phyloP scores from a whole-genome alignment of 2,113 vertebrate species.

The Corvus hawaiiensis region DNA sequence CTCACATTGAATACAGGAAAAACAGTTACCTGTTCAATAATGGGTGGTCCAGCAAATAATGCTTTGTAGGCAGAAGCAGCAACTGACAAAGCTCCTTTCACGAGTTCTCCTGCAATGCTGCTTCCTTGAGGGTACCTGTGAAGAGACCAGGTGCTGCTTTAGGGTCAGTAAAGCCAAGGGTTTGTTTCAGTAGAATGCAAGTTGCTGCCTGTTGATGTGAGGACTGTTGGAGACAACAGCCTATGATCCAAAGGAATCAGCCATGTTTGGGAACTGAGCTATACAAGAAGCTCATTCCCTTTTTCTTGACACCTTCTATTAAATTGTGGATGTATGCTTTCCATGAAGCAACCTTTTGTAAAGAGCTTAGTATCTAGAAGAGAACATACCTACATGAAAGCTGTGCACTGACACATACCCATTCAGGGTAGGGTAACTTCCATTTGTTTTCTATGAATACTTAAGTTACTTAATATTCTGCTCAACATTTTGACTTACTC shows the following conservation, averaged over 20 bases:
- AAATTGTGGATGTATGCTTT: neutral
- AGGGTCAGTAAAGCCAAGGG: neutral
- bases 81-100: conserved; percentile 96
- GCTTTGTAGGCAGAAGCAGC: conserved; percentile 97
- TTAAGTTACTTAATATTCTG: neutral
- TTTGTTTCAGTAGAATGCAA: neutral
- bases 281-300: neutral
- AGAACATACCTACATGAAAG: neutral
- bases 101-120: conserved; percentile 89
- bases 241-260: neutral
- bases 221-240: neutral
- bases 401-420: neutral
- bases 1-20: neutral
- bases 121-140: conserved; percentile 67
- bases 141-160: neutral
- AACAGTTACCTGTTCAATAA: conserved; percentile 78
- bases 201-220: neutral
- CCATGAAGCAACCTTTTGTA: neutral
- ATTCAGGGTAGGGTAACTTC: neutral
- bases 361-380: neutral
- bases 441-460: neutral
- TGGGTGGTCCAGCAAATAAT: conserved; percentile 89
- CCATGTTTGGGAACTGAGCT: neutral
- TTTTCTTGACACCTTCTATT: neutral
- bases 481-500: neutral